Base-by-base conservation (phyloP, 1,140 invertebrate genomes). In the Melitaea cinxia region DNA sequence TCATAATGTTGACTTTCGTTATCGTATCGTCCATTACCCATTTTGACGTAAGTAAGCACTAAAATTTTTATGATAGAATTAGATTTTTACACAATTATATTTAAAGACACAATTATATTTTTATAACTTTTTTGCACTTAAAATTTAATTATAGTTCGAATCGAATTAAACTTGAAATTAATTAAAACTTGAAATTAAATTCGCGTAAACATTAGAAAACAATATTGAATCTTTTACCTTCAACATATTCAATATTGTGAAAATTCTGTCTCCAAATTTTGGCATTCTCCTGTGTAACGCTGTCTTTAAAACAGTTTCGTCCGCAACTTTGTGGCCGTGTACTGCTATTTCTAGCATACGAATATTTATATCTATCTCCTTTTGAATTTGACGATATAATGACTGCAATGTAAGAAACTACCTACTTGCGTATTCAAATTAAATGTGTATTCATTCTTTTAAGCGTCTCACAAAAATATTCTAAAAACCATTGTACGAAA, bases 331-430 rank as follows among this genome's bases (percentile, higher is more conserved):
- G 69, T 93, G 92, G 0, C 94, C 94, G 71, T 92, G 94, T 9
- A 95, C 72, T 0, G 93, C 91, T 66, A 95, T 82, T 68, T 95
- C 93, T n/a, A 90, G 52, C 67, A 93, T 91, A 60, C 91, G 91
- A 12, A 91, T 78, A 0, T 60, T 52, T 4, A 91, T 45, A 1
- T 89, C 81, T 30, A 93, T 82, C 33, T 92, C 69, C 42, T 85
- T 68, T 0, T 86, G 82, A 12, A 88, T 64, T 17, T 69, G 59
- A 4, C 71, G 77, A 24, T 93, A 88, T n/a, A 91, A 55, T 14
- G 88, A 74, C 91, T 93, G 67, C 1, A 33, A 33, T 4, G 6
- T 33, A 26, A 26, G 12, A 6, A 33, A n/a, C n/a, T n/a, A n/a
- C n/a, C n/a, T n/a, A n/a, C n/a, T n/a, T n/a, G n/a, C n/a, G n/a